Evolutionary conservation across 2,113 vertebrate species (phyloP).

Genomic region (Psilopsiagon aymara): DNA sequence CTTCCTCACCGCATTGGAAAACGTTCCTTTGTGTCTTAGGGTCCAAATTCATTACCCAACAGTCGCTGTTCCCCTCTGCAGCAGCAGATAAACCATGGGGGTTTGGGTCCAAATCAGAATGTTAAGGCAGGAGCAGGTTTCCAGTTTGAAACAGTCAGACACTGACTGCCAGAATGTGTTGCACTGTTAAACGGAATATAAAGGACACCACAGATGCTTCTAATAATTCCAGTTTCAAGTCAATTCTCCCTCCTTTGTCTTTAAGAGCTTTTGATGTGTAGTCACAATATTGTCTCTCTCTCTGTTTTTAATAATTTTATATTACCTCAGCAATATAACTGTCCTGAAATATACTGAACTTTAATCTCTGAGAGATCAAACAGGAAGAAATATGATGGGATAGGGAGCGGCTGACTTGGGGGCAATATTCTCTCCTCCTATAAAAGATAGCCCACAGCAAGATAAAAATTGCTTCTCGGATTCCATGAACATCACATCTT

Average conservation of each 20-base stretch:
- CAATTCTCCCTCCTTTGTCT: slow-evolving; percentile 73
- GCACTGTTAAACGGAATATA: slow-evolving; percentile 44
- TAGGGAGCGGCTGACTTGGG: not conserved
- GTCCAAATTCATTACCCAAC: not conserved
- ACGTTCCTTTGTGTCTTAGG: not conserved
- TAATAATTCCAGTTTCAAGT: slow-evolving; percentile 60
- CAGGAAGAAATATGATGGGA: slow-evolving; percentile 37
- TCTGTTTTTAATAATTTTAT: slow-evolving; percentile 77
- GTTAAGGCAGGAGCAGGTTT: not conserved
- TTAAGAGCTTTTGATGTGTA: slow-evolving; percentile 72
- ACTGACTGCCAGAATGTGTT: slow-evolving; percentile 20
- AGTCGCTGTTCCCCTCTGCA: not conserved
- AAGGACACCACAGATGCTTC: slow-evolving; percentile 72
- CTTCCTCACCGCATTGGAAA: slow-evolving; percentile 8
- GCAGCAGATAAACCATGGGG: slow-evolving; percentile 5
- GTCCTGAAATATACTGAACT: slow-evolving; percentile 59
- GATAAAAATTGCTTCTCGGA: slow-evolving; percentile 4
- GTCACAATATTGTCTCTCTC: slow-evolving; percentile 59
- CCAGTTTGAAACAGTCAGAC: slow-evolving; percentile 14
- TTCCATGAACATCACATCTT: not conserved
- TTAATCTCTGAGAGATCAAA: slow-evolving; percentile 68
- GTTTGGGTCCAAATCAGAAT: not conserved
- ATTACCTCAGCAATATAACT: slow-evolving; percentile 74
- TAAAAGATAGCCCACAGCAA: not conserved
- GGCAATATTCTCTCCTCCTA: not conserved